Evolutionary conservation across 2,113 vertebrate genomes (phyloP).

Genomic region (Odobenus rosmarus): DNA sequence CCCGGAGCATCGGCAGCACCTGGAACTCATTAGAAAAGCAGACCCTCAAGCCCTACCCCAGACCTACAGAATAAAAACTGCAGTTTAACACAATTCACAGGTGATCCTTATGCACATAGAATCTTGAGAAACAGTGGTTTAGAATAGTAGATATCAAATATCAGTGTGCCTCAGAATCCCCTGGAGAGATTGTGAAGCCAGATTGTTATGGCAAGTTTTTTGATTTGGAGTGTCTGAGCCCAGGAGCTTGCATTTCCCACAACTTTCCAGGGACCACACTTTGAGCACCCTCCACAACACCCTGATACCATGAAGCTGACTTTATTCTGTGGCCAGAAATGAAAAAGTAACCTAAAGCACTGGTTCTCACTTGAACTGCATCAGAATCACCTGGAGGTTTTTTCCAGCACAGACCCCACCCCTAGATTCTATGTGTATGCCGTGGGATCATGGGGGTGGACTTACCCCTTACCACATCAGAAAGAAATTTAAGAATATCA

Average conservation of each 20-base stretch:
- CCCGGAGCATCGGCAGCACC: neutral
- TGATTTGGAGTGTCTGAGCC: neutral
- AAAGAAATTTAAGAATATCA: neutral
- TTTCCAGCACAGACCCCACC: neutral
- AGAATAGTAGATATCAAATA: neutral
- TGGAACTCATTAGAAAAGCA: neutral
- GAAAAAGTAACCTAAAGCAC: neutral
- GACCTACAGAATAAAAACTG: neutral
- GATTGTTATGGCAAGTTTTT: neutral
- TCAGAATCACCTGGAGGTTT: neutral
- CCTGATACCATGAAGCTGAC: accelerated
- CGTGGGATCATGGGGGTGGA: neutral
- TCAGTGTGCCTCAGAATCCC: neutral
- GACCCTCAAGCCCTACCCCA: neutral
- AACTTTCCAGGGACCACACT: neutral
- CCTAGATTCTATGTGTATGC: too few relatives aligned
- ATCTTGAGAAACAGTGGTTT: neutral
- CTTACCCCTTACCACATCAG: neutral
- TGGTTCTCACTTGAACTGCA: too few relatives aligned
- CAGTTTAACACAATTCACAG: neutral
- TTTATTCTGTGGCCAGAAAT: neutral
- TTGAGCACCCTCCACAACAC: neutral
- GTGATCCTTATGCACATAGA: neutral
- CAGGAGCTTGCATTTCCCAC: too few relatives aligned
- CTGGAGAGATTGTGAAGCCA: neutral